phyloP scores from a whole-genome alignment of 1,140 invertebrate species.

The Calliphora vicina region DNA sequence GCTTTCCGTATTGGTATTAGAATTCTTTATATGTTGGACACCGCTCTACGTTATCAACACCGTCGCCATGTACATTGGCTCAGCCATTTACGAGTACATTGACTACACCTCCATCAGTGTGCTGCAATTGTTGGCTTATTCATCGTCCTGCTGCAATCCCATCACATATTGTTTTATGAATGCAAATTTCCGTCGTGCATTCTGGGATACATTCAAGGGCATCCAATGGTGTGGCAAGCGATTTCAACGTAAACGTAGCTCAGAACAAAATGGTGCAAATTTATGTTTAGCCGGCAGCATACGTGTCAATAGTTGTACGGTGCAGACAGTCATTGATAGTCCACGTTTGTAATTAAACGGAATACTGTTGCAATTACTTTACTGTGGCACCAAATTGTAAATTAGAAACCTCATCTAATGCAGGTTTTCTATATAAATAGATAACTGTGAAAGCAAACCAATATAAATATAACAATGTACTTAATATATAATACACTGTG shows the following conservation, averaged over 20 bases:
- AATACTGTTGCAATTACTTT: slow-evolving; percentile 28
- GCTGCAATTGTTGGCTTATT: slow-evolving; percentile 83
- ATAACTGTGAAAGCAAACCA: neutral
- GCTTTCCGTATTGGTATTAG: slow-evolving; percentile 87
- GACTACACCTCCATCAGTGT: slow-evolving; percentile 77
- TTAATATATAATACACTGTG: no score
- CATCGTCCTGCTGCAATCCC: slow-evolving; percentile 87
- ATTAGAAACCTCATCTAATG: neutral
- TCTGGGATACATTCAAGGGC: slow-evolving; percentile 67
- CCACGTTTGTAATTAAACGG: slow-evolving; percentile 49
- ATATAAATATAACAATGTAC: no score
- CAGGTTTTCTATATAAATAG: neutral
- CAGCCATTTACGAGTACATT: slow-evolving; percentile 73
- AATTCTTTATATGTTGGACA: slow-evolving; percentile 93
- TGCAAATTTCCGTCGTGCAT: slow-evolving; percentile 82
- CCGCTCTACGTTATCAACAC: slow-evolving; percentile 87
- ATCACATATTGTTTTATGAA: slow-evolving; percentile 97
- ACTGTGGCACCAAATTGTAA: neutral
- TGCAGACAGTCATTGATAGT: slow-evolving; percentile 57
- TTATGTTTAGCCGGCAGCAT: slow-evolving; percentile 56
- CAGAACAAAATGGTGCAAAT: slow-evolving; percentile 49
- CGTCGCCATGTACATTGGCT: slow-evolving; percentile 73
- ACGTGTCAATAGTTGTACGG: slow-evolving; percentile 53
- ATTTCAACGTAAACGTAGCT: slow-evolving; percentile 49
- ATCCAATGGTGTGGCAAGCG: slow-evolving; percentile 44